Evolutionary conservation across 2,888 invertebrate species (phyloP).

Genomic region (Bibio marci): DNA sequence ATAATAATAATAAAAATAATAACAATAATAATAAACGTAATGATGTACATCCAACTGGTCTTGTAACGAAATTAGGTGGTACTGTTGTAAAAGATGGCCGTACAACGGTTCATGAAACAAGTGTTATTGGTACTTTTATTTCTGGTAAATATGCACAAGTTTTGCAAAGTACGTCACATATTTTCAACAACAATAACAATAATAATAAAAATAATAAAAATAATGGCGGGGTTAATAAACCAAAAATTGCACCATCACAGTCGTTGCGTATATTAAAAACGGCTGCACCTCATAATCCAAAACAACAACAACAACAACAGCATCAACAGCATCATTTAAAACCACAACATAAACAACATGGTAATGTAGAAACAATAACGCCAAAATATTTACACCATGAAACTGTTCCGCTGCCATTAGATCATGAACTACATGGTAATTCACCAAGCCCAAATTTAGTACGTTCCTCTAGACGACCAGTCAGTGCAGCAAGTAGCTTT

Average conservation of each 20-base stretch:
- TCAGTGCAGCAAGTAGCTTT: constrained; percentile 31
- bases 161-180: constrained; percentile 62
- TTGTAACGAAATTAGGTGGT: constrained; percentile 71
- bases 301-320: constrained; percentile 11
- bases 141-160: constrained; percentile 80
- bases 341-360: constrained; percentile 1
- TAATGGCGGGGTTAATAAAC: constrained; percentile 20
- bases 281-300: constrained; percentile 39
- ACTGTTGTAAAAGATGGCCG: constrained; percentile 66
- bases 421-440: constrained; percentile 33
- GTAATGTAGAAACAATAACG: too few relatives aligned
- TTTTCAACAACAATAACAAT: constrained; percentile 30
- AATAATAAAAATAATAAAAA: constrained; percentile 17
- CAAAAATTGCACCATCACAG: constrained; percentile 47
- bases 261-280: constrained; percentile 58
- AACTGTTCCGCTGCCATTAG: constrained; percentile 31
- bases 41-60: constrained; percentile 54
- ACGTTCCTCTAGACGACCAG: constrained; percentile 35
- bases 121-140: constrained; percentile 76
- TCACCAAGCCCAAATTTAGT: constrained; percentile 31
- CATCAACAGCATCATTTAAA: constrained; percentile 31
- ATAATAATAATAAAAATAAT: constrained; percentile 17
- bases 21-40: constrained; percentile 34
- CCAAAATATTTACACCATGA: constrained; percentile 21
- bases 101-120: constrained; percentile 73